Percentiles rank a stretch among this genome's conserved stretches.
These are phyloP conservation scores for Coenobita brevimanus DNA, from an alignment of 1,140 invertebrate genomes.

Conservation along the genomic window DNA sequence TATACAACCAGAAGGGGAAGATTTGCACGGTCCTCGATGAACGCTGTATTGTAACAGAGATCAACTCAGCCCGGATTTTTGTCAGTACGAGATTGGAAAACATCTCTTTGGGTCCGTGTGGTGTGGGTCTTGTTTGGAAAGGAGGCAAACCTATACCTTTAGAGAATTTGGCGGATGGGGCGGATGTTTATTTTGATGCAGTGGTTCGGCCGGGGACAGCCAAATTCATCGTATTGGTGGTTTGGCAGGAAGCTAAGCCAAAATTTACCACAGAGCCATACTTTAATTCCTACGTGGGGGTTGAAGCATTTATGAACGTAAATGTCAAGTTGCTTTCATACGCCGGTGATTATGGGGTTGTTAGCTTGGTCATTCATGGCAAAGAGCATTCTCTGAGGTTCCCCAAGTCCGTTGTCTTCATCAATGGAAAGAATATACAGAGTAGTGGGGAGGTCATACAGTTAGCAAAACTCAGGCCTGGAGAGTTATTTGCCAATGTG, in stretches of 20 bases:
- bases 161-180: conserved; percentile 8
- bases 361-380: neutral
- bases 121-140: conserved; percentile 4
- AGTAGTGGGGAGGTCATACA: neutral
- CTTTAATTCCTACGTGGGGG: conserved; percentile 28
- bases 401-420: conserved; percentile 9
- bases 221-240: conserved; percentile 13
- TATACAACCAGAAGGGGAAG: conserved; percentile 36
- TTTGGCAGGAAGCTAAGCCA: conserved; percentile 46
- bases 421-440: conserved; percentile 19
- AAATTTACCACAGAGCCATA: conserved; percentile 20
- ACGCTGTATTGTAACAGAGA: conserved; percentile 18
- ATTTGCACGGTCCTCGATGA: conserved; percentile 18
- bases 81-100: neutral
- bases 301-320: neutral
- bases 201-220: conserved; percentile 6
- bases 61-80: conserved; percentile 15
- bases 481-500: conserved; percentile 8
- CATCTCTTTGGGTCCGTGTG: neutral
- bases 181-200: conserved; percentile 47
- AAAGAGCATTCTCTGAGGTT: neutral
- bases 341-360: conserved; percentile 2
- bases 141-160: neutral
- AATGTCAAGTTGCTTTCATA: neutral
- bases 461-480: neutral